Evolutionary conservation across 2,888 invertebrate species (phyloP).

Genomic region (Euzetes globulus): DNA sequence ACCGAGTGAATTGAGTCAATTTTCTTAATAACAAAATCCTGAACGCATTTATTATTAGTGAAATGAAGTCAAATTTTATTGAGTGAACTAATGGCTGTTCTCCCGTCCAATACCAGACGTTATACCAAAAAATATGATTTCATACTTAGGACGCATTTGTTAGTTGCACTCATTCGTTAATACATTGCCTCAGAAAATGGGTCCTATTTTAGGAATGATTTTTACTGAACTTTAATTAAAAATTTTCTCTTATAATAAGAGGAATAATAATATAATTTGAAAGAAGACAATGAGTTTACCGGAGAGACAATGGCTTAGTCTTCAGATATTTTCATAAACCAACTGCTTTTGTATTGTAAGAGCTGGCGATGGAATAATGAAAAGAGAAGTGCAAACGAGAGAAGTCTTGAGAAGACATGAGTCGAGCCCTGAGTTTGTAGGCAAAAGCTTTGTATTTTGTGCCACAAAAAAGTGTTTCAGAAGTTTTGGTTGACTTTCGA

Average conservation of each 20-base stretch:
- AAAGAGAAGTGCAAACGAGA: not conserved
- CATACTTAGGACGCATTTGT: not conserved
- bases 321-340: not conserved
- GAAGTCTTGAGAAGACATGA: not conserved
- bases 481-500: not conserved
- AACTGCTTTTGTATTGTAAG: not conserved
- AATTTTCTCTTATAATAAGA: not conserved
- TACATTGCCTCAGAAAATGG: not conserved
- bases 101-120: not conserved
- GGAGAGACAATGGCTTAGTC: not conserved
- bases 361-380: not conserved
- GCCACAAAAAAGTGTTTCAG: conserved; percentile 20
- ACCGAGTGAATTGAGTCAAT: not conserved
- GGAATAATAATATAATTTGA: not conserved
- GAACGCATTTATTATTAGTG: not conserved
- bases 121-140: not conserved
- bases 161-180: not conserved
- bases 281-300: not conserved
- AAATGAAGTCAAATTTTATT: not conserved
- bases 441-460: not conserved
- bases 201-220: not conserved
- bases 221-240: conserved; percentile 11
- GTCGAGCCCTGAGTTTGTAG: not conserved
- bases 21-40: not conserved
- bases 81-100: not conserved